Evolutionary conservation across 2,797 vertebrate species (phyloP).

Genomic region (Trachurus trachurus): DNA sequence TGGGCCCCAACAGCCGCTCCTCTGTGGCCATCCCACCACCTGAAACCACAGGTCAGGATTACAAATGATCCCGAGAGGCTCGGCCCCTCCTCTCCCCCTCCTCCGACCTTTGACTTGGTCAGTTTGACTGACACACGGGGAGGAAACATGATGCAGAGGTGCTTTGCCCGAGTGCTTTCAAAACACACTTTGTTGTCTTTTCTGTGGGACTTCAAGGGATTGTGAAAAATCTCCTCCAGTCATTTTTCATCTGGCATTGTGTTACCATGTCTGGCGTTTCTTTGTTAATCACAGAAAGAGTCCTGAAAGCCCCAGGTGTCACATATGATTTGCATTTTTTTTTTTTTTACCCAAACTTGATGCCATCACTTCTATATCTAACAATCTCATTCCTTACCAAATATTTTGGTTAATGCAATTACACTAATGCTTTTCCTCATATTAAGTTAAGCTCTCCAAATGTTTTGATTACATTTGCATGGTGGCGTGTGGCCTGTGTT

Average conservation of each 20-base stretch:
- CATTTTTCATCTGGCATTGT: conserved; percentile 62
- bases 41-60: conserved; percentile 82
- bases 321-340: conserved; percentile 48
- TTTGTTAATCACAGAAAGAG: conserved; percentile 37
- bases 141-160: conserved; percentile 66
- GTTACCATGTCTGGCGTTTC: conserved; percentile 58
- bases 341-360: conserved; percentile 33
- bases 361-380: conserved; percentile 45
- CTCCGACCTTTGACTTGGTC: conserved; percentile 81
- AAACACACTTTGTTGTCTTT: conserved; percentile 75
- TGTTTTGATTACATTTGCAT: conserved; percentile 64
- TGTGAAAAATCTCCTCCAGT: conserved; percentile 40
- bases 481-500: conserved; percentile 43
- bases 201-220: conserved; percentile 56
- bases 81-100: conserved; percentile 15
- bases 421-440: conserved; percentile 52
- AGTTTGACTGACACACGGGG: conserved; percentile 77
- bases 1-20: conserved; percentile 37
- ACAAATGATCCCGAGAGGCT: conserved; percentile 65
- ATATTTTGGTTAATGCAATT: conserved; percentile 63
- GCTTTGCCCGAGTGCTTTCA: conserved; percentile 53
- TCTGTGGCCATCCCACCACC: conserved; percentile 64
- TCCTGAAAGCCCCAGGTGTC: conserved; percentile 22
- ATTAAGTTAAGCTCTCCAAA: conserved; percentile 47
- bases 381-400: conserved; percentile 35